Evolutionary conservation across 2,113 vertebrate genomes (phyloP), one percentile per base, ranked within the genome.

Genomic region (Eulemur rufifrons): DNA sequence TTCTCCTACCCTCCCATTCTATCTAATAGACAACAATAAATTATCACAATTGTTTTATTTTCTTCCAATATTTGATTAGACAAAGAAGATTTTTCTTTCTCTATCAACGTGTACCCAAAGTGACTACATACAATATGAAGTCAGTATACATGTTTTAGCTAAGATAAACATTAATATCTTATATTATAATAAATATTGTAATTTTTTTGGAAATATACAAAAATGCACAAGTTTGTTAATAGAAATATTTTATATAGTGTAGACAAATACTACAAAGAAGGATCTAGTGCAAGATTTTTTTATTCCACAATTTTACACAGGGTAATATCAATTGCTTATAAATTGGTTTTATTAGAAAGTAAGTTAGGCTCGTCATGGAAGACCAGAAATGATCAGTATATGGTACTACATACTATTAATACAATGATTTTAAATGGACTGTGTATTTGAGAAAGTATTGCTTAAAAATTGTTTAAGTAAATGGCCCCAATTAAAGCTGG

Each of bases 31-130:
- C 64, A 94, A 86, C 69, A 96, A 94, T 96, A 94, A 95, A 95
- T 96, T 93, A 94, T 82, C 84, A 95, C 66, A 74, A 71, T 52
- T 92, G 64, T 92, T 95, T 85, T 94, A 88, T 88, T 96, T 97
- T 61, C 77, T 92, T 89, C n/a, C 17, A 91, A n/a, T 61, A 95
- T 95, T 96, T 97, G 82, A 96, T 88, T 89, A 78, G 52, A 93
- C 45, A 95, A 82, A 73, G 73, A 96, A 69, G 14, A 73, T 95
- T 90, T 94, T 95, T 96, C 84, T 96, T 86, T 77, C 2, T 69
- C 45, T 88, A 54, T 87, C 88, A 73, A 1, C 80, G 25, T 88
- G 87, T 74, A 94, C 47, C 77, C 66, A 56, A 94, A 96, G 66
- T 78, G 63, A 68, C 61, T 63, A 84, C 66, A 73, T 68, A 61